Evolutionary conservation across 2,797 vertebrate genomes (phyloP).

Genomic region (Oophaga sylvatica): DNA sequence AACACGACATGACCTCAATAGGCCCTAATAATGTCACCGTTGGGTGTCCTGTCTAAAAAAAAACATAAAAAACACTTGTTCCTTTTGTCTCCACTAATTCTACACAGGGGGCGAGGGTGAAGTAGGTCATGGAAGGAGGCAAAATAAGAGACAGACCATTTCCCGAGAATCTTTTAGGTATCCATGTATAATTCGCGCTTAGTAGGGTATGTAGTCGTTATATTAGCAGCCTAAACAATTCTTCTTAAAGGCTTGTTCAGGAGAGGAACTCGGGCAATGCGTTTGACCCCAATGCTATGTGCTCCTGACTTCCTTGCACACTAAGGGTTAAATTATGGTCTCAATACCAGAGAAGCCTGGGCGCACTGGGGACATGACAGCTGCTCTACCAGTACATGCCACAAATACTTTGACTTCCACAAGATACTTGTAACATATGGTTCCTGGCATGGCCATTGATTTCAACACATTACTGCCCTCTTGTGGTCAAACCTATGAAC

Average conservation of each 20-base stretch:
- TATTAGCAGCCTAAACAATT: conserved; percentile 11
- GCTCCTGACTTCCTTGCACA: conserved; percentile 6
- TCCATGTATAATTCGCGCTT: not conserved
- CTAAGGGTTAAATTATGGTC: conserved; percentile 50
- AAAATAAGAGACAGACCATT: not conserved
- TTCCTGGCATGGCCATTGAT: not conserved
- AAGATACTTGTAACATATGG: conserved; percentile 27
- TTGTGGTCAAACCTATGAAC: not conserved
- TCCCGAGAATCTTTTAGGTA: not conserved
- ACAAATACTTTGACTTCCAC: conserved; percentile 29
- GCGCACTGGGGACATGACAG: conserved; percentile 29
- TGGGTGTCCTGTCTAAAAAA: conserved; percentile 7
- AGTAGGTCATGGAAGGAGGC: not conserved
- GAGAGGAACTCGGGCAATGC: conserved; percentile 42
- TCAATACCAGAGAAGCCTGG: conserved; percentile 18
- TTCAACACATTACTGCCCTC: not conserved
- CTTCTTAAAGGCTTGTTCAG: conserved; percentile 24
- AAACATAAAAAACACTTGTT: not conserved
- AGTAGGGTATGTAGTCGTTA: not conserved
- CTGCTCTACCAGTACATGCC: conserved; percentile 38
- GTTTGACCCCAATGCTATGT: conserved; percentile 32
- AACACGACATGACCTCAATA: conserved; percentile 12
- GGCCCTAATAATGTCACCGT: not conserved
- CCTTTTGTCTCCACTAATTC: not conserved
- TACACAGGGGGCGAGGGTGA: not conserved